Conservation (phyloP, 2,888 invertebrate genomes). For the Tetheella fluctuosa region DNA sequence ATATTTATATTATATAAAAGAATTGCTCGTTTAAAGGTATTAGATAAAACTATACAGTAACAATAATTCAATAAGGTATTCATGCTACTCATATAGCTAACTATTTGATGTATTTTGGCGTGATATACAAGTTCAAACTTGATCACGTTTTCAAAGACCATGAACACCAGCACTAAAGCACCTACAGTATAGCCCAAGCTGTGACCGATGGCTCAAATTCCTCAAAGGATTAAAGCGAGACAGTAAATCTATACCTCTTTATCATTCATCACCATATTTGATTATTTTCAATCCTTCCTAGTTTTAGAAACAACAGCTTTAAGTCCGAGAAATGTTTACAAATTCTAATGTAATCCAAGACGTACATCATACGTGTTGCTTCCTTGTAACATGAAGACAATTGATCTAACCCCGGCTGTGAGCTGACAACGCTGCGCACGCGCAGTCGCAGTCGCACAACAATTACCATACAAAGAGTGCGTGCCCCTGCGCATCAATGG, state of each 20-base stretch:
- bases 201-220: too few relatives aligned
- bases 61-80: too few relatives aligned
- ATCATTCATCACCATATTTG: not conserved
- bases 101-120: too few relatives aligned
- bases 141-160: too few relatives aligned
- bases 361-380: conserved; percentile 24
- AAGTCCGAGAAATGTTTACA: conserved; percentile 7
- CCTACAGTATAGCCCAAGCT: too few relatives aligned
- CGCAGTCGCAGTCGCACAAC: conserved; percentile 44
- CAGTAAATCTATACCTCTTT: not conserved
- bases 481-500: conserved; percentile 67
- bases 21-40: too few relatives aligned
- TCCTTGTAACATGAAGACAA: conserved; percentile 48
- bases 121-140: too few relatives aligned
- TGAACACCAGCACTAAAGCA: too few relatives aligned
- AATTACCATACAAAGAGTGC: conserved; percentile 81
- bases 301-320: not conserved
- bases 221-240: not conserved
- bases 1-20: too few relatives aligned
- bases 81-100: too few relatives aligned
- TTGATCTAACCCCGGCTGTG: conserved; percentile 41
- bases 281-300: not conserved
- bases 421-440: conserved; percentile 19
- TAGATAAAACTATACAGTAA: too few relatives aligned
- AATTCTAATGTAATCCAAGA: conserved; percentile 23